Conservation (phyloP, 1,140 invertebrate species). For the Hypsibius dujardini region DNA sequence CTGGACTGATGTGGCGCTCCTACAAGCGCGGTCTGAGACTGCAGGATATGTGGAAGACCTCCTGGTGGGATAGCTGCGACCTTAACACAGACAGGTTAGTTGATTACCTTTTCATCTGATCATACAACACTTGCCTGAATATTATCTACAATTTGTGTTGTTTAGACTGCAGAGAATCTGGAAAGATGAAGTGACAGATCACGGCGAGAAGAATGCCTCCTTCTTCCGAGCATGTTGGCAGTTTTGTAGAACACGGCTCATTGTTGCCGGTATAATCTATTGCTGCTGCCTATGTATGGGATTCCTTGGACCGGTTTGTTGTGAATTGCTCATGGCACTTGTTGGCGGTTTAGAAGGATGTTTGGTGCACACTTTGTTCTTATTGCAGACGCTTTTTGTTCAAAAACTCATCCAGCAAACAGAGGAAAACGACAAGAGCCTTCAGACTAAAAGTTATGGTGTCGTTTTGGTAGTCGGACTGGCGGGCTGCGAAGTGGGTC, state of each 20-base stretch:
- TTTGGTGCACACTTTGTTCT: conserved; percentile 16
- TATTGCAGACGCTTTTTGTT: conserved; percentile 27
- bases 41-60: conserved; percentile 37
- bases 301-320: conserved; percentile 42
- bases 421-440: conserved; percentile 22
- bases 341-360: conserved; percentile 14
- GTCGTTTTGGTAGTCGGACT: conserved; percentile 26
- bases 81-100: conserved; percentile 29
- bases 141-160: conserved; percentile 19
- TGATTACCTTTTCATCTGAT: conserved; percentile 4
- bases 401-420: conserved; percentile 27
- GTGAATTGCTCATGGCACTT: neutral
- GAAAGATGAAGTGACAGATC: conserved; percentile 36
- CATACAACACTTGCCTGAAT: conserved; percentile 14
- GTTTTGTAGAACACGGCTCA: conserved; percentile 40
- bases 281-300: conserved; percentile 38
- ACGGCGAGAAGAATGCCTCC: conserved; percentile 33
- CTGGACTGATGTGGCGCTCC: conserved; percentile 39
- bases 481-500: conserved; percentile 23
- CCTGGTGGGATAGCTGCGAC: conserved; percentile 37
- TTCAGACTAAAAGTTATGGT: conserved; percentile 25
- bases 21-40: conserved; percentile 36
- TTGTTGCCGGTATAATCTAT: conserved; percentile 38
- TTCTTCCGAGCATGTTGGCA: conserved; percentile 38
- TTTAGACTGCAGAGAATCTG: conserved; percentile 35